Evolutionary conservation across 2,797 vertebrate species (phyloP).

Genomic region (Onychomys leucogaster): DNA sequence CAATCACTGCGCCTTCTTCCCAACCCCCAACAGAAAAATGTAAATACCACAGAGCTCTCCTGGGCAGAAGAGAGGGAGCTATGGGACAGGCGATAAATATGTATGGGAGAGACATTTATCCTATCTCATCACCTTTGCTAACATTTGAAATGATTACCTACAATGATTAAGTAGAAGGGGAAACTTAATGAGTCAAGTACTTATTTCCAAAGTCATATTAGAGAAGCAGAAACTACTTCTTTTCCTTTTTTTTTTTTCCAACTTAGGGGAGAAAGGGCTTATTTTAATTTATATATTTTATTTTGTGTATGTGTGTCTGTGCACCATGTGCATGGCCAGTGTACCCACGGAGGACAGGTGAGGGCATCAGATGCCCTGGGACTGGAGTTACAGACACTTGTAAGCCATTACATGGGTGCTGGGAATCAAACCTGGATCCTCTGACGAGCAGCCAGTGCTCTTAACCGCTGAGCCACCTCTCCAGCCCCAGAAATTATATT

Average conservation of each 20-base stretch:
- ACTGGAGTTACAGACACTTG: not conserved
- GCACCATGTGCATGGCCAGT: not conserved
- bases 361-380: not conserved
- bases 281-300: not conserved
- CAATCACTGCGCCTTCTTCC: not conserved
- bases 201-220: not conserved
- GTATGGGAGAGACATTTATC: too few relatives aligned
- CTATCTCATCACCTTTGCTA: not conserved
- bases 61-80: not conserved
- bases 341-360: not conserved
- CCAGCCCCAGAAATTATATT: not conserved
- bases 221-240: not conserved
- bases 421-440: not conserved
- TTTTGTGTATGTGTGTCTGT: not conserved
- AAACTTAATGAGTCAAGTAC: not conserved
- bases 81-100: not conserved
- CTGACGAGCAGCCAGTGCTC: not conserved
- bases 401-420: not conserved
- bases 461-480: not conserved
- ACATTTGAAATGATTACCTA: not conserved
- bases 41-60: not conserved
- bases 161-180: not conserved
- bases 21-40: not conserved
- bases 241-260: too few relatives aligned
- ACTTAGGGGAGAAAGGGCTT: not conserved